Percentiles rank a stretch among this genome's conserved stretches.
phyloP scores from a whole-genome alignment of 2,888 invertebrate genomes.

The Dorcus hopei region DNA sequence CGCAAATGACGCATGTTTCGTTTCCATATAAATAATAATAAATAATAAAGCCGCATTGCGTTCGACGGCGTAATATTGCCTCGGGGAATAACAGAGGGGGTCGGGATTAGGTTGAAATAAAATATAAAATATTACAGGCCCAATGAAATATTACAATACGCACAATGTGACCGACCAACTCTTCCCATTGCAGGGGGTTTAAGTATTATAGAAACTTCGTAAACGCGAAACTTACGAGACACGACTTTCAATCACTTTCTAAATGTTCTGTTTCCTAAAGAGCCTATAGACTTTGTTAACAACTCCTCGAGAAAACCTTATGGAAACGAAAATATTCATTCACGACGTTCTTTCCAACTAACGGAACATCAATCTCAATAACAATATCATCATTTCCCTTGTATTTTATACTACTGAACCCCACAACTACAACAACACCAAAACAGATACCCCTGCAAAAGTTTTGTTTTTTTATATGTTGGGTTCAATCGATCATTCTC shows the following conservation, averaged over 20 bases:
- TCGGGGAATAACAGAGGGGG: conserved; percentile 17
- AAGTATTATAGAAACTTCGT: no score
- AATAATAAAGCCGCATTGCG: conserved; percentile 25
- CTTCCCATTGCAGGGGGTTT: no score
- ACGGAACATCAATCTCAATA: no score
- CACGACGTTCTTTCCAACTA: no score
- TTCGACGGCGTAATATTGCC: conserved; percentile 22
- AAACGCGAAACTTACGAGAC: no score
- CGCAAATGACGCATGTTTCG: conserved; percentile 2
- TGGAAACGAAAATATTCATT: no score
- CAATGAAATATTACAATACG: conserved; percentile 25
- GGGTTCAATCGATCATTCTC: no score
- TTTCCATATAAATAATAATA: conserved; percentile 22
- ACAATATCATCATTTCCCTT: no score
- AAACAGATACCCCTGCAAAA: no score
- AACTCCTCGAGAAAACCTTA: background rate
- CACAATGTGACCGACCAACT: background rate
- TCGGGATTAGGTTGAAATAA: conserved; percentile 23
- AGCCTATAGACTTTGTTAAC: background rate
- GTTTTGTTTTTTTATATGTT: no score
- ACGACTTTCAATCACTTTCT: background rate
- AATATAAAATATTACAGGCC: conserved; percentile 24
- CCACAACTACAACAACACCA: no score
- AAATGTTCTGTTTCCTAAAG: background rate
- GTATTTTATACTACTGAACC: no score